phyloP scores from a whole-genome alignment of 2,888 invertebrate species.

The Caenorhabditis wallacei region DNA sequence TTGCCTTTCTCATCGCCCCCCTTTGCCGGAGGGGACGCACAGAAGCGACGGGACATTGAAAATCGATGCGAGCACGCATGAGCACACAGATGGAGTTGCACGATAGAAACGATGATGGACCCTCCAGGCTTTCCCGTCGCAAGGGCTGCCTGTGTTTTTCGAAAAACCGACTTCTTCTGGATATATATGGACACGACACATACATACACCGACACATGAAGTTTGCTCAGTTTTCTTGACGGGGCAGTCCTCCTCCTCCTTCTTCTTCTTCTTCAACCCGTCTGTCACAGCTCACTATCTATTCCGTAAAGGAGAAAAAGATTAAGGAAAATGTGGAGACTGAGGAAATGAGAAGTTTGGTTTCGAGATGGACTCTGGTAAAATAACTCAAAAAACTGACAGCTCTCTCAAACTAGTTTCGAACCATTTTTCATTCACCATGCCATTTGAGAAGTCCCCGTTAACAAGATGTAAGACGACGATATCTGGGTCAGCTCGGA shows the following conservation, averaged over 20 bases:
- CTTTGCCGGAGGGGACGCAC: conserved; percentile 49
- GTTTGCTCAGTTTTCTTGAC: conserved; percentile 61
- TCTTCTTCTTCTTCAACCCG: conserved; percentile 27
- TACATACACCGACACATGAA: conserved; percentile 45
- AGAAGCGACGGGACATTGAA: conserved; percentile 61
- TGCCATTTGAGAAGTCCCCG: too few species aligned
- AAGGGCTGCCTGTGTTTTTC: conserved; percentile 57
- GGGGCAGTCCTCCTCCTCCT: conserved; percentile 4
- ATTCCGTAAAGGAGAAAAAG: conserved; percentile 44
- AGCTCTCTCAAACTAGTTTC: not conserved
- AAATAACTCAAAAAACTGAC: conserved; percentile 33
- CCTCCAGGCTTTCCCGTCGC: too few species aligned
- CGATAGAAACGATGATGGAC: conserved; percentile 61
- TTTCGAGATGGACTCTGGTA: not conserved
- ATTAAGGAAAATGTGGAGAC: conserved; percentile 16
- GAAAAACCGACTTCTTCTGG: conserved; percentile 37
- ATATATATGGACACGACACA: conserved; percentile 53
- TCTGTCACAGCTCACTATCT: conserved; percentile 59
- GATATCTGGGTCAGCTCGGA: too few species aligned
- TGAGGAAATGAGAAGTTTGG: conserved; percentile 13
- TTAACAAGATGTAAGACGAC: too few species aligned
- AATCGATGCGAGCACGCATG: conserved; percentile 64
- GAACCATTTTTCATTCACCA: not conserved
- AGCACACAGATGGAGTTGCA: conserved; percentile 65
- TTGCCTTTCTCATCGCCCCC: conserved; percentile 48